Evolutionary conservation across 2,797 vertebrate genomes (phyloP).

Genomic region (Esox lucius): DNA sequence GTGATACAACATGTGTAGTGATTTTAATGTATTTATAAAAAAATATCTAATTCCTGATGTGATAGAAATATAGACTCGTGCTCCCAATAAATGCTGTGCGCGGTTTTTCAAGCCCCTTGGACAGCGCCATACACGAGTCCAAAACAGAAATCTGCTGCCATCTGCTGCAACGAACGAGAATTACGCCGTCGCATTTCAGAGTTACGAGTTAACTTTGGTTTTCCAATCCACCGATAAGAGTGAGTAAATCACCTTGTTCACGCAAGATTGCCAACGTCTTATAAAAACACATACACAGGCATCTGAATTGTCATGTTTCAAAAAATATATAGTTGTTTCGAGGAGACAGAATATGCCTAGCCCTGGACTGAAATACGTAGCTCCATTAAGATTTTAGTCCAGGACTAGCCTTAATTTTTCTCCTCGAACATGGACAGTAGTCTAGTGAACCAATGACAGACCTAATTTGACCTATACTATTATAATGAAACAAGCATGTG

Average conservation of each 20-base stretch:
- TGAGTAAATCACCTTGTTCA: not conserved
- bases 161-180: constrained; percentile 14
- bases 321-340: too few species aligned
- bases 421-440: too few species aligned
- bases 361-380: too few species aligned
- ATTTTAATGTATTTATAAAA: not conserved
- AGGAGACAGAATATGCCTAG: too few species aligned
- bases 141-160: constrained; percentile 38
- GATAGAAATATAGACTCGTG: not conserved
- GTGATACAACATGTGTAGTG: not conserved
- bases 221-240: not conserved
- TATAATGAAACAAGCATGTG: too few species aligned
- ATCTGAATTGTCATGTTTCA: too few species aligned
- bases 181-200: not conserved
- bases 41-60: not conserved
- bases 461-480: too few species aligned
- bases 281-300: not conserved
- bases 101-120: constrained; percentile 58
- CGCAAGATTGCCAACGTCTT: not conserved
- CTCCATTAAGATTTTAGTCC: too few species aligned
- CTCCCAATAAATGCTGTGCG: too few species aligned
- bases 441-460: too few species aligned
- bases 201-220: not conserved
- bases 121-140: constrained; percentile 43
- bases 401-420: too few species aligned